Percentiles rank a stretch among this genome's conserved stretches.
These are phyloP conservation scores for Laupala kohalensis DNA, from an alignment of 1,140 invertebrate genomes.

Conservation along the genomic window DNA sequence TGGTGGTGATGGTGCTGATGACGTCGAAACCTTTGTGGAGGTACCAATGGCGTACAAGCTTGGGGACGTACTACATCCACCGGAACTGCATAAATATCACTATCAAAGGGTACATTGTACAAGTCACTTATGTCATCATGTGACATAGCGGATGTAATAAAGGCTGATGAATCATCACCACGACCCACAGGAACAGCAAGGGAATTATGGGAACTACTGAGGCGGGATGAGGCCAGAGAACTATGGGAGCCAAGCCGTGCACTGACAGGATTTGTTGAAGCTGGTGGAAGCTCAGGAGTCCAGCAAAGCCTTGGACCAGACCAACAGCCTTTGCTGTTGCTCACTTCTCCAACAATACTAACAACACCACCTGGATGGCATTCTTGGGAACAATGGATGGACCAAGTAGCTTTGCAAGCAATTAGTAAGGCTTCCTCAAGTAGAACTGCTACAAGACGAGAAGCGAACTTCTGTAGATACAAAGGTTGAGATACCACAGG, in stretches of 20 bases:
- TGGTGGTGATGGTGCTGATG: slow-evolving; percentile 43
- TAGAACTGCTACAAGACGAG: slow-evolving; percentile 17
- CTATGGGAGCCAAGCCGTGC: slow-evolving; percentile 55
- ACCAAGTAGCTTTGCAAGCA: slow-evolving; percentile 17
- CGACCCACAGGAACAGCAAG: slow-evolving; percentile 51
- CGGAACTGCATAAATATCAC: slow-evolving; percentile 72
- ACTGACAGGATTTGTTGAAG: slow-evolving; percentile 38
- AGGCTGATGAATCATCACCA: slow-evolving; percentile 65
- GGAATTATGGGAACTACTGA: slow-evolving; percentile 69
- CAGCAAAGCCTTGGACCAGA: slow-evolving; percentile 36
- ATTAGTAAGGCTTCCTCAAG: slow-evolving; percentile 22
- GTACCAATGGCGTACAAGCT: slow-evolving; percentile 28
- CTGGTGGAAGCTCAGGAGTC: slow-evolving; percentile 44
- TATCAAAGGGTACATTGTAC: slow-evolving; percentile 74
- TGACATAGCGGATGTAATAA: slow-evolving; percentile 73
- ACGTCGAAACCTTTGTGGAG: slow-evolving; percentile 31
- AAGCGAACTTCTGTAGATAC: slow-evolving; percentile 14
- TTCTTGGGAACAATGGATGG: slow-evolving; percentile 28
- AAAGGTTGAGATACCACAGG: slow-evolving; percentile 21
- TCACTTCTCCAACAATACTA: background rate
- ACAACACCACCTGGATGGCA: slow-evolving; percentile 20
- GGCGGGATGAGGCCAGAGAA: slow-evolving; percentile 53
- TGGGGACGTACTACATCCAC: slow-evolving; percentile 50
- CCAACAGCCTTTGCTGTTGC: slow-evolving; percentile 2
- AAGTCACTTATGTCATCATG: slow-evolving; percentile 70